Evolutionary conservation across 2,113 vertebrate species (phyloP).

Genomic region (Sialia sialis): DNA sequence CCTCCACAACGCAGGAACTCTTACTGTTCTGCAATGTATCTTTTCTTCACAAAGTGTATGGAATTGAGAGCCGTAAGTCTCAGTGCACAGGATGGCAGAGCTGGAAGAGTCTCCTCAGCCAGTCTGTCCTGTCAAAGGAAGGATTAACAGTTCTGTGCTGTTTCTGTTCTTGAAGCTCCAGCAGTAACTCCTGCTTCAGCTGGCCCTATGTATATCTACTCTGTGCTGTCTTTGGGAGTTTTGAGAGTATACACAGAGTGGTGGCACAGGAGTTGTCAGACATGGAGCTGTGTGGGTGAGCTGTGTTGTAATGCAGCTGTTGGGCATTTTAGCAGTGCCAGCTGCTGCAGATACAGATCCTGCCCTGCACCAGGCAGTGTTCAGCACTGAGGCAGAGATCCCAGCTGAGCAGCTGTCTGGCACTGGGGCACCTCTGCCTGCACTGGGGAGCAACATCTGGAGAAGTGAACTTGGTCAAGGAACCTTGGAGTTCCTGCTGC

Average conservation of each 20-base stretch:
- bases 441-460: background rate
- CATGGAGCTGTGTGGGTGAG: background rate
- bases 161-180: background rate
- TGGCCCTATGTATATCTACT: background rate
- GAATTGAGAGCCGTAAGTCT: background rate
- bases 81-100: background rate
- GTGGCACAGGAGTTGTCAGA: background rate
- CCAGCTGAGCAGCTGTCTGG: background rate
- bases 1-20: background rate
- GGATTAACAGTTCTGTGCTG: background rate
- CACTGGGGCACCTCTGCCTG: background rate
- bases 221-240: background rate
- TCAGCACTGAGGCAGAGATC: background rate
- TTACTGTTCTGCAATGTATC: fast-evolving
- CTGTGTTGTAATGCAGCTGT: background rate
- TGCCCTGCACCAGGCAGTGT: background rate
- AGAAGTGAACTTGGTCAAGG: background rate
- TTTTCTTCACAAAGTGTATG: background rate
- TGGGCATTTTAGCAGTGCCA: background rate
- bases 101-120: background rate
- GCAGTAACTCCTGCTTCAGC: background rate
- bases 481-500: background rate
- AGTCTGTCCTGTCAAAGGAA: background rate
- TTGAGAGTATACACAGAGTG: background rate
- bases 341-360: background rate